Percentiles rank a stretch among this genome's conserved stretches.
Evolutionary conservation across 2,113 vertebrate genomes (phyloP).

Genomic region (Malaclemys terrapin): DNA sequence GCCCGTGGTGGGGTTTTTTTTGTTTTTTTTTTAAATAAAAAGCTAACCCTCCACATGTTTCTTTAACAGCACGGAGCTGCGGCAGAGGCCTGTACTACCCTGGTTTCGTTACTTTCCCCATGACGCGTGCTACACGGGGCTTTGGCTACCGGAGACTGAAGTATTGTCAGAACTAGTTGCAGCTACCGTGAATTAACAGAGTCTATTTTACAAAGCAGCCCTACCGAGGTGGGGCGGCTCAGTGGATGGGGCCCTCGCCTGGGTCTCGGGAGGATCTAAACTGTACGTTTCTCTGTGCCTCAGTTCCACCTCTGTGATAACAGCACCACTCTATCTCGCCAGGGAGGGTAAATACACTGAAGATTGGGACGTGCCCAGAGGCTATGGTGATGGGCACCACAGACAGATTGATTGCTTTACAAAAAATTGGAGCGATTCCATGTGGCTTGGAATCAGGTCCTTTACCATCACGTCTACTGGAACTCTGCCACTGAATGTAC

Average conservation of each 20-base stretch:
- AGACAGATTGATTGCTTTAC: background rate
- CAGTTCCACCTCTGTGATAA: no score
- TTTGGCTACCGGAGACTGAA: background rate
- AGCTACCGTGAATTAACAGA: no score
- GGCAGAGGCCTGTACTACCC: no score
- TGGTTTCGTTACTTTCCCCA: background rate
- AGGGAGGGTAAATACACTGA: background rate
- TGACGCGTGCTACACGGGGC: background rate
- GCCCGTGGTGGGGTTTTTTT: no score
- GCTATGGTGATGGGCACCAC: background rate
- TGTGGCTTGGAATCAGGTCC: no score
- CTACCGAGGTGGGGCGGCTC: background rate
- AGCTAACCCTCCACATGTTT: background rate
- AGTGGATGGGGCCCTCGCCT: background rate
- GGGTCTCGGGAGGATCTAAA: background rate
- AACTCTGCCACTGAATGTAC: background rate
- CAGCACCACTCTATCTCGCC: no score
- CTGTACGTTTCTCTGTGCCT: no score
- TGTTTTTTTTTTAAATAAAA: no score
- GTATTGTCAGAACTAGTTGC: background rate
- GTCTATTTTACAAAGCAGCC: background rate
- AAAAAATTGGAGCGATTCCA: background rate
- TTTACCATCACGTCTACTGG: background rate
- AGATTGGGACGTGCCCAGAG: background rate
- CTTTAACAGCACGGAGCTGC: background rate